Base-by-base conservation (phyloP, 2,888 invertebrate genomes). In the Conops quadrifasciatus region DNA sequence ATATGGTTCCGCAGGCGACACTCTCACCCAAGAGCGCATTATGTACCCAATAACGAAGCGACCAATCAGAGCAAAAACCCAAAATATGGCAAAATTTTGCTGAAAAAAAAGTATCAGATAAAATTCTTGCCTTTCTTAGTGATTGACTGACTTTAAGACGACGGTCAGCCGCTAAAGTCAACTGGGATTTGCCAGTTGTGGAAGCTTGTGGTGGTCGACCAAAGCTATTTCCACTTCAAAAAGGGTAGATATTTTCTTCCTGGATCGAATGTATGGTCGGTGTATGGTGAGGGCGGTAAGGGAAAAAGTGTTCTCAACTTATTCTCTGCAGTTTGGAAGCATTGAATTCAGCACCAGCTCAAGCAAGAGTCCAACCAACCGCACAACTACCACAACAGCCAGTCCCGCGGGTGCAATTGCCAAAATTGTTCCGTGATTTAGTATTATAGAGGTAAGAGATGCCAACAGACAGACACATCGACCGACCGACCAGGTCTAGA, bases 1-100 rank as follows among this genome's bases (percentile, higher is more conserved):
- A 82, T 82, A 82, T 81, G 83, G 81, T 81, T 82, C 81, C 81
- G 80, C 74, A 77, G 80, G 82, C 80, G 83, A 81, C 71, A 71
- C 58, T 45, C 21, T 21, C 24, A 45, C 70, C 21, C 51, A 53
- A 26, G 28, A 56, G 51, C 53, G 19, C 21, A 24, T 69, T 36
- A 30, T 28, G 49, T 24, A 67, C 47, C 26, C 30, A 26, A 21
- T 49, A 76, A 75, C 70, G 78, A 72, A 75, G 70, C 75, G 70
- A 75, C 56, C 21, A 69, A 65, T 9, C 36, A 73, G 47, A 68
- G 60, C 53, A 51, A 70, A 65, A 70, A n/a, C n/a, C n/a, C 45
- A 36, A 67, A 19, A 62, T 36, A 28, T 21, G 24, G 43, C 24
- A 26, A 28, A 24, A 26, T n/a, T 15, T 15, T n/a, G 28, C 53